Percentiles rank a stretch among this genome's conserved stretches.
Conservation (phyloP, 2,888 invertebrate species). For the Marronus borbonicus region DNA sequence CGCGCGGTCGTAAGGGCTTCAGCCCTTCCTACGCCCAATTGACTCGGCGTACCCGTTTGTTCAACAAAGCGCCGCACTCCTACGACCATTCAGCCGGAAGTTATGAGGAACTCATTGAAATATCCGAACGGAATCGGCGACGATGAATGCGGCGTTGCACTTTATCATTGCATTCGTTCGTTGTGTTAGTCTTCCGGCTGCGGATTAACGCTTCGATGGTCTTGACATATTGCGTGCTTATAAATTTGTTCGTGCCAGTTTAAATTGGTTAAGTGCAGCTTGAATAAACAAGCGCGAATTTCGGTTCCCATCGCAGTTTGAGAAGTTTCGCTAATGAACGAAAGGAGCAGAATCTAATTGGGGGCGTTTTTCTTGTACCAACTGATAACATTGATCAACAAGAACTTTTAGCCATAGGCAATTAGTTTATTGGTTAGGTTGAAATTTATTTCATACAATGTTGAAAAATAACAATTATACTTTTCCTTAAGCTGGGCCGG, state of each 20-base stretch:
- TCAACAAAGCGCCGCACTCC: constrained; percentile 65
- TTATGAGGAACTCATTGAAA: constrained; percentile 70
- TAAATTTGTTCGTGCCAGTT: constrained; percentile 37
- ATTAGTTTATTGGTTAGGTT: too few species aligned
- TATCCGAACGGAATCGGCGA: constrained; percentile 66
- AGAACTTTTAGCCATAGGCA: too few species aligned
- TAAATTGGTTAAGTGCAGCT: constrained; percentile 9
- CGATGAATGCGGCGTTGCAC: constrained; percentile 58
- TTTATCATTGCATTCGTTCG: constrained; percentile 63
- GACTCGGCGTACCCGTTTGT: constrained; percentile 64
- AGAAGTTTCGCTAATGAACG: neutral
- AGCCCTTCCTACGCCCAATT: constrained; percentile 64
- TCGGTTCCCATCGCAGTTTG: neutral
- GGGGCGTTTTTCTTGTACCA: neutral
- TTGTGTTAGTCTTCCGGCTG: constrained; percentile 62
- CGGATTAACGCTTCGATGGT: constrained; percentile 57
- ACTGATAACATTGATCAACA: too few species aligned
- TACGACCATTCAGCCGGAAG: constrained; percentile 66
- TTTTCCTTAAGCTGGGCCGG: too few species aligned
- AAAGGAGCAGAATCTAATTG: neutral
- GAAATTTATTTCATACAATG: too few species aligned
- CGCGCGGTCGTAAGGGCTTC: constrained; percentile 60
- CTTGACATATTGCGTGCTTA: constrained; percentile 49
- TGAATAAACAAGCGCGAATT: too few species aligned
- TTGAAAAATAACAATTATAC: too few species aligned